Evolutionary conservation across 2,113 vertebrate genomes (phyloP).

Genomic region (Anarhynchus alexandrinus): DNA sequence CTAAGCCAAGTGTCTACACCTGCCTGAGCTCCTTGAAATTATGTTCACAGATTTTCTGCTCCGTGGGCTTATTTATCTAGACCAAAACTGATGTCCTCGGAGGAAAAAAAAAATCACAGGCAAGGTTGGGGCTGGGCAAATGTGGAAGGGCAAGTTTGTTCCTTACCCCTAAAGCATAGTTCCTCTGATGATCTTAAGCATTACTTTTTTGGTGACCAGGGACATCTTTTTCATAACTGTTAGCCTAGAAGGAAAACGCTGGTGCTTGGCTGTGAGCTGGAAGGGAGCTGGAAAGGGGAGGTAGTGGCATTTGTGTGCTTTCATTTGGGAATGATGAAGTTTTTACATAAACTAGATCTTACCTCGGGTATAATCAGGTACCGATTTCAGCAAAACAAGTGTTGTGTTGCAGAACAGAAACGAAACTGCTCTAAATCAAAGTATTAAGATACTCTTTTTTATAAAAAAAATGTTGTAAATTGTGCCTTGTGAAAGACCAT

Average conservation of each 20-base stretch:
- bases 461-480: background rate
- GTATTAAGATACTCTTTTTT: background rate
- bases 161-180: background rate
- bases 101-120: background rate
- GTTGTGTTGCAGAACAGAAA: background rate
- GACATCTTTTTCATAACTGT: background rate
- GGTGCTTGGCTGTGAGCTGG: background rate
- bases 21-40: background rate
- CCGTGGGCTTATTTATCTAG: background rate
- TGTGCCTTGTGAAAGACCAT: background rate
- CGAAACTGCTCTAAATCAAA: background rate
- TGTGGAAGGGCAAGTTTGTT: background rate
- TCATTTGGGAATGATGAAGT: background rate
- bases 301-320: background rate
- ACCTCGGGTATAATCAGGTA: background rate
- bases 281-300: background rate
- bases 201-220: background rate
- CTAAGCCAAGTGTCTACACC: background rate
- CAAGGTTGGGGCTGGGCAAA: background rate
- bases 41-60: background rate
- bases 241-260: background rate
- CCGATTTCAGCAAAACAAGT: background rate
- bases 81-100: background rate
- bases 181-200: background rate
- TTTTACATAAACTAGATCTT: background rate